A percentile compares a stretch with the other conserved stretches of the same genome.
phyloP scores from a whole-genome alignment of 2,888 invertebrate genomes.

The Caenorhabditis japonica region DNA sequence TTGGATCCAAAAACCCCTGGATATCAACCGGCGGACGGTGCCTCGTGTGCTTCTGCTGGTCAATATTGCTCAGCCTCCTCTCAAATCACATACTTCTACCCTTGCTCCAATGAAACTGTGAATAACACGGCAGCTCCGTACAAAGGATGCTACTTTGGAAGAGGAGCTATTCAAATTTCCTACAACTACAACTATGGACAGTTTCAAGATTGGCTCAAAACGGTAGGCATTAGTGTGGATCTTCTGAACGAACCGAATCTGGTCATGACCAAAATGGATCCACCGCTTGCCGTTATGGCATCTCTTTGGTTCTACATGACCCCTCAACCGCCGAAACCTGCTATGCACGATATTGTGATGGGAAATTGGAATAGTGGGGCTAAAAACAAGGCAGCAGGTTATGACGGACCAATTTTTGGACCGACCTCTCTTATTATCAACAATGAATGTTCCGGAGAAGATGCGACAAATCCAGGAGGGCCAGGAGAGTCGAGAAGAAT shows the following conservation, averaged over 20 bases:
- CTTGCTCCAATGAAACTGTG: constrained; percentile 53
- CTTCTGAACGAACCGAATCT: constrained; percentile 66
- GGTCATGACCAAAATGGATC: constrained; percentile 70
- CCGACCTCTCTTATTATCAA: constrained; percentile 72
- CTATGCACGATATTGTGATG: constrained; percentile 77
- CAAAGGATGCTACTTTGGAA: constrained; percentile 71
- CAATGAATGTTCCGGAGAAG: constrained; percentile 73
- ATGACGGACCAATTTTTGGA: constrained; percentile 69
- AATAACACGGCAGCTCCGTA: constrained; percentile 41
- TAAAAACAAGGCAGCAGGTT: constrained; percentile 62
- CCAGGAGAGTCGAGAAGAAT: constrained; percentile 73
- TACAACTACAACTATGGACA: constrained; percentile 74
- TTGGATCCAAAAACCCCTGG: constrained; percentile 63
- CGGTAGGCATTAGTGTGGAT: constrained; percentile 59
- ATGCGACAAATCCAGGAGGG: constrained; percentile 60
- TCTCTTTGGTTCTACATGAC: constrained; percentile 77
- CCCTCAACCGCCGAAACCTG: constrained; percentile 77
- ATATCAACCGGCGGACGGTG: constrained; percentile 66
- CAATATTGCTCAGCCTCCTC: constrained; percentile 62
- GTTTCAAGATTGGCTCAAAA: constrained; percentile 67
- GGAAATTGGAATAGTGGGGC: constrained; percentile 68
- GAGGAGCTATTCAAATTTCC: constrained; percentile 72
- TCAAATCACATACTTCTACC: constrained; percentile 67
- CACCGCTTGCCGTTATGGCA: constrained; percentile 71
- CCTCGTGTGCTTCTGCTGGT: constrained; percentile 58